phyloP scores from a whole-genome alignment of 2,113 vertebrate species.

The Ranitomeya variabilis region DNA sequence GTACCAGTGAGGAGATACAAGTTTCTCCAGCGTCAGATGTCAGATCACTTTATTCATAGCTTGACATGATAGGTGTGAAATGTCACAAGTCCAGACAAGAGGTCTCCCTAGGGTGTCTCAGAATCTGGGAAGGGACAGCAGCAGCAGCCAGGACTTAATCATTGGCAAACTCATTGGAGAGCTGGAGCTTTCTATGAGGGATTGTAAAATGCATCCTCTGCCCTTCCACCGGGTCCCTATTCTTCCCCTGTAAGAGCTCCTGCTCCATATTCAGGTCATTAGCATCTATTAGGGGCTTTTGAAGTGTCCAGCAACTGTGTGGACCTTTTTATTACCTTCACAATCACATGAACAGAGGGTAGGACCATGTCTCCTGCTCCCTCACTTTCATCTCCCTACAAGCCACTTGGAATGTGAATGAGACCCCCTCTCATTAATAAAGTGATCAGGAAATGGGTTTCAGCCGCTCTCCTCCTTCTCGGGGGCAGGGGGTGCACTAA shows the following conservation, averaged over 20 bases:
- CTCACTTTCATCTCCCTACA: constrained; percentile 71
- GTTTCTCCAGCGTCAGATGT: background rate
- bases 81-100: constrained; percentile 70
- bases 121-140: background rate
- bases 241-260: constrained; percentile 74
- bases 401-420: constrained; percentile 74
- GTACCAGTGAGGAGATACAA: background rate
- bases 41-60: background rate
- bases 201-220: constrained; percentile 72
- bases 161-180: background rate
- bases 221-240: constrained; percentile 68
- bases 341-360: constrained; percentile 81
- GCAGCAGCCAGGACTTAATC: constrained; percentile 23
- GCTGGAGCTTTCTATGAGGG: constrained; percentile 68
- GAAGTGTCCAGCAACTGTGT: constrained; percentile 83
- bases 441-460: constrained; percentile 80
- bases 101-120: constrained; percentile 58
- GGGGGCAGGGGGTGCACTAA: constrained; percentile 32
- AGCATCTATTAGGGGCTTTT: constrained; percentile 91
- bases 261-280: constrained; percentile 89
- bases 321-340: constrained; percentile 74
- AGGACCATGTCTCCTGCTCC: constrained; percentile 64
- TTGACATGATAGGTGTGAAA: constrained; percentile 70
- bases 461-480: constrained; percentile 55
- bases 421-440: constrained; percentile 70